A percentile compares a stretch with the other conserved stretches of the same genome.
Evolutionary conservation across 2,888 invertebrate genomes (phyloP).

Genomic region (Phasia obesa): DNA sequence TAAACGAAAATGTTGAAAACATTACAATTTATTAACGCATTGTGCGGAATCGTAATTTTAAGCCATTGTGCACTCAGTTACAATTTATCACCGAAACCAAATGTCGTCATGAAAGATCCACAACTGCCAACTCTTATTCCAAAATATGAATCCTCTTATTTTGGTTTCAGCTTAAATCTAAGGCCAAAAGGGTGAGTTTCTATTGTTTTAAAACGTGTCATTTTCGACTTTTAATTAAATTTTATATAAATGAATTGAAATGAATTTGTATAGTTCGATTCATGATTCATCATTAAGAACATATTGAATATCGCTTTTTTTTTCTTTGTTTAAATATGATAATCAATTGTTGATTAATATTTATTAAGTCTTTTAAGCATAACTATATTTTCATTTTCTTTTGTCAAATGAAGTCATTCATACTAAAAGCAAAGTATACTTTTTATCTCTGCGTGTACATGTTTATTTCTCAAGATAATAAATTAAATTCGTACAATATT

Average conservation of each 20-base stretch:
- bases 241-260: background rate
- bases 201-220: background rate
- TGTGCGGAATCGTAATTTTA: constrained; percentile 49
- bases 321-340: constrained; percentile 25
- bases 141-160: constrained; percentile 81
- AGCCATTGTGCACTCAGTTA: constrained; percentile 72
- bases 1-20: constrained; percentile 40
- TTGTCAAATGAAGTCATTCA: constrained; percentile 54
- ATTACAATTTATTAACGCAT: constrained; percentile 13
- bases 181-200: constrained; percentile 79
- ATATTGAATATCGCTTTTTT: constrained; percentile 18
- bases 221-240: background rate
- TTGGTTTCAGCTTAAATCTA: constrained; percentile 79
- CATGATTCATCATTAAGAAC: constrained; percentile 36
- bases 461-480: constrained; percentile 35
- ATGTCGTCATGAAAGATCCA: constrained; percentile 79
- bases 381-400: constrained; percentile 10
- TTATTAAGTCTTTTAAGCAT: constrained; percentile 12
- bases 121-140: constrained; percentile 75
- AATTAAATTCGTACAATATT: background rate
- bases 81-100: constrained; percentile 81
- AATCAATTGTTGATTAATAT: constrained; percentile 21
- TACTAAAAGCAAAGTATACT: constrained; percentile 22
- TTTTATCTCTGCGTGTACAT: constrained; percentile 39
- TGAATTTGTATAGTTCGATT: background rate